Evolutionary conservation across 1,140 invertebrate species (phyloP).

Genomic region (Diplogasteroides magnus): DNA sequence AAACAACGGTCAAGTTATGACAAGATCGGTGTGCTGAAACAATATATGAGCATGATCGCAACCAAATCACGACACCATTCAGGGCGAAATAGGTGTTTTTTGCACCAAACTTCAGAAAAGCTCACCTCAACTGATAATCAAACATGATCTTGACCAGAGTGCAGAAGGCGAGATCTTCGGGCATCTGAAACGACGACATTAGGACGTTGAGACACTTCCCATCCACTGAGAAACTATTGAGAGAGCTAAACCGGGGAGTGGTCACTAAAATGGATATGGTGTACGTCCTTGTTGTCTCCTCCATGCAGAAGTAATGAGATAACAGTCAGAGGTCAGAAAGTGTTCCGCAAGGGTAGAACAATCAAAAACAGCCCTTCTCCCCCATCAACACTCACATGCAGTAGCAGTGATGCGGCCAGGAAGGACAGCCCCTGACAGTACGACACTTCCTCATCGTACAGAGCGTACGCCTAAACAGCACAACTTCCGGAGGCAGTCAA

Average conservation of each 20-base stretch:
- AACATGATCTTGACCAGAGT: slow-evolving; percentile 94
- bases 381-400: slow-evolving; percentile 71
- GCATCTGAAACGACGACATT: slow-evolving; percentile 71
- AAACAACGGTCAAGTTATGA: too few species aligned
- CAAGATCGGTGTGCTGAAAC: slow-evolving; percentile 90
- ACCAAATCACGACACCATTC: too few species aligned
- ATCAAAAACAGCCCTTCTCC: background rate
- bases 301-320: too few species aligned
- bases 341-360: background rate
- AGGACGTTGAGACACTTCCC: slow-evolving; percentile 5
- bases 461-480: slow-evolving; percentile 74
- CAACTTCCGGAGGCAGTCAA: background rate
- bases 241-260: too few species aligned
- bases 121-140: slow-evolving; percentile 83
- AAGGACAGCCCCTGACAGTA: slow-evolving; percentile 98
- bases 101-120: too few species aligned
- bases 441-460: slow-evolving; percentile 91
- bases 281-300: too few species aligned
- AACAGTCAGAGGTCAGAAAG: too few species aligned
- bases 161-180: slow-evolving; percentile 97
- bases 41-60: too few species aligned
- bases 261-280: too few species aligned
- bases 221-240: too few species aligned
- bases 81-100: too few species aligned
- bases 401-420: slow-evolving; percentile 81